A percentile compares a stretch with the other conserved stretches of the same genome.
Evolutionary conservation across 1,140 invertebrate genomes (phyloP).

Genomic region (Steinernema khuongi): DNA sequence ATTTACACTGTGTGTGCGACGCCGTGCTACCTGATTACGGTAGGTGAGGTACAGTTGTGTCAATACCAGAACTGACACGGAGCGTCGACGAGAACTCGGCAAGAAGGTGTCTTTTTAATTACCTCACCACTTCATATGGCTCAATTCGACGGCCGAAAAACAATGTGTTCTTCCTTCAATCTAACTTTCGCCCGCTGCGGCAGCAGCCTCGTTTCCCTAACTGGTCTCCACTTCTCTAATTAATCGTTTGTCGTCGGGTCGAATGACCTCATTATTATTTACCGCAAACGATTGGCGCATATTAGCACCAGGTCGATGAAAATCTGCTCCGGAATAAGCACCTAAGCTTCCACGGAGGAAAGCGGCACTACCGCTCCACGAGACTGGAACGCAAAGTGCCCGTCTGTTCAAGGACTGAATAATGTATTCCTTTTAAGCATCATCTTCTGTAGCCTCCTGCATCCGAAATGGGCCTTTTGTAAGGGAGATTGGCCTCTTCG

Average conservation of each 20-base stretch:
- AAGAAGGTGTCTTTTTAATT: slow-evolving; percentile 13
- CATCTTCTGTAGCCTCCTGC: not conserved
- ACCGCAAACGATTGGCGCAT: slow-evolving; percentile 5
- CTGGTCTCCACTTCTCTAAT: slow-evolving; percentile 14
- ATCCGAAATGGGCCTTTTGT: not conserved
- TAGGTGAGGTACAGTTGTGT: not conserved
- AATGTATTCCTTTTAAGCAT: slow-evolving; percentile 1
- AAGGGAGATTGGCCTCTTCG: not conserved
- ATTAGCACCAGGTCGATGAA: slow-evolving; percentile 3
- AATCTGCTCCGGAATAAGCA: not conserved
- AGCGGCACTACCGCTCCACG: not conserved
- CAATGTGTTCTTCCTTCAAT: slow-evolving; percentile 15
- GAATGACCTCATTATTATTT: slow-evolving; percentile 17
- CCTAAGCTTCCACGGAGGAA: not conserved
- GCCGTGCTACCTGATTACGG: no score
- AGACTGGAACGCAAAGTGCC: not conserved
- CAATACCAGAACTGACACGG: not conserved
- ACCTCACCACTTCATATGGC: slow-evolving; percentile 10
- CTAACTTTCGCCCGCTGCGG: slow-evolving; percentile 12
- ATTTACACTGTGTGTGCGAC: not conserved
- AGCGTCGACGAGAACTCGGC: not conserved
- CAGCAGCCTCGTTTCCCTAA: slow-evolving; percentile 16
- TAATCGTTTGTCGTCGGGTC: slow-evolving; percentile 13
- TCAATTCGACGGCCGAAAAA: slow-evolving; percentile 5
- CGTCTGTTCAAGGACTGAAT: not conserved